A percentile compares a stretch with the other conserved stretches of the same genome.
Conservation (phyloP, 2,888 invertebrate genomes). For the Noctua pronuba region DNA sequence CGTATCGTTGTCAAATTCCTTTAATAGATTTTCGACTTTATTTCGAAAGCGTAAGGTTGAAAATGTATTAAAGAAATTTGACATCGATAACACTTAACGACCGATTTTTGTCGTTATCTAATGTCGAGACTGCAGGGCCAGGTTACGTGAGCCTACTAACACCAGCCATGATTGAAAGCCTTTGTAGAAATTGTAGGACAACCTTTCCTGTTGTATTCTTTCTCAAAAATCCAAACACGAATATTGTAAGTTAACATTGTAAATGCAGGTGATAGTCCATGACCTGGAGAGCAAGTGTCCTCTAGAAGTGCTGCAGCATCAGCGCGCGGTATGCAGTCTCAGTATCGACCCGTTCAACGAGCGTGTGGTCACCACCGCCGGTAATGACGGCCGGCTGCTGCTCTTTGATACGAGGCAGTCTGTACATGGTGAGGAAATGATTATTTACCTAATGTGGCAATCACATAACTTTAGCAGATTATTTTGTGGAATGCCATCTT, state of each 20-base stretch:
- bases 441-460: not conserved
- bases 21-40: too few relatives aligned
- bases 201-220: not conserved
- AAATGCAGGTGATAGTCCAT: slow-evolving; percentile 95
- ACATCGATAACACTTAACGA: too few relatives aligned
- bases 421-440: slow-evolving; percentile 79
- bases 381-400: slow-evolving; percentile 97
- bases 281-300: slow-evolving; percentile 92
- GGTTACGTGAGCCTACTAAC: not conserved
- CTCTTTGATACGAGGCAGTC: slow-evolving; percentile 95
- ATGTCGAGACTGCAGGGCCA: too few relatives aligned
- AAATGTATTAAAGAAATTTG: too few relatives aligned
- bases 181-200: not conserved
- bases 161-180: not conserved
- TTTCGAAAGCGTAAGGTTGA: too few relatives aligned
- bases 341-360: slow-evolving; percentile 96
- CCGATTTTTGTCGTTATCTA: too few relatives aligned
- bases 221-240: not conserved
- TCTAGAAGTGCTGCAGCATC: slow-evolving; percentile 94
- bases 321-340: slow-evolving; percentile 97
- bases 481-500: not conserved
- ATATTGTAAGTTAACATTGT: not conserved
- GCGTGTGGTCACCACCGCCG: slow-evolving; percentile 96
- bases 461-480: not conserved
- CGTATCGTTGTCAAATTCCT: too few relatives aligned